Conservation (phyloP, 2,797 vertebrate species). For the Phataginus tetradactyla region DNA sequence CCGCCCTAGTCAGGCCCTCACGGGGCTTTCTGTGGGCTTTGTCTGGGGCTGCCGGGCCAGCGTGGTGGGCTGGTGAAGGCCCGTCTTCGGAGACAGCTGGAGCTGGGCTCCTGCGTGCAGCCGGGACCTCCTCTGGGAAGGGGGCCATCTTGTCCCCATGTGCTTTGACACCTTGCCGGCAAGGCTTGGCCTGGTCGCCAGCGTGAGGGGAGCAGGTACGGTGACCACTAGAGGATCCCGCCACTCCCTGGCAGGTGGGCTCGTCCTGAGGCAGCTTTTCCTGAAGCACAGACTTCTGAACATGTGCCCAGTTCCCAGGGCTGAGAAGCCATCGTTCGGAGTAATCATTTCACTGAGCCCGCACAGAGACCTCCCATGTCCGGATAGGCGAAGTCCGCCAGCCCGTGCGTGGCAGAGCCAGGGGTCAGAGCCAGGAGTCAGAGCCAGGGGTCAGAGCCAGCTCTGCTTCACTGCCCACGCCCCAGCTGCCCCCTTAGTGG, state of each 20-base stretch:
- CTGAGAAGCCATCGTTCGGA: rapidly evolving
- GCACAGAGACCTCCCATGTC: rapidly evolving
- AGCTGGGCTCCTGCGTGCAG: rapidly evolving
- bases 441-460: too few species aligned
- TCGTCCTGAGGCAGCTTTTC: not conserved
- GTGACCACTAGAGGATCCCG: not conserved
- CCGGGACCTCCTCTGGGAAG: not conserved
- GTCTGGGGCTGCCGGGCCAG: not conserved
- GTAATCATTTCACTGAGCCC: not conserved
- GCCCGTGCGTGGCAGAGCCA: not conserved
- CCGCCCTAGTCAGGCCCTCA: not conserved
- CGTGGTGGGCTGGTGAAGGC: not conserved
- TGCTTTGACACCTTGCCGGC: not conserved
- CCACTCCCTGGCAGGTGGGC: not conserved
- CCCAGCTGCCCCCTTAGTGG: not conserved
- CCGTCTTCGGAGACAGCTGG: too few species aligned
- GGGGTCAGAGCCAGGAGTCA: not conserved
- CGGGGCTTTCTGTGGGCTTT: not conserved
- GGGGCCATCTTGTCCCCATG: rapidly evolving
- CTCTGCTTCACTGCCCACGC: too few species aligned
- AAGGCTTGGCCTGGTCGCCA: not conserved
- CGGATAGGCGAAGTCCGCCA: not conserved
- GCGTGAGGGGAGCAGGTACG: rapidly evolving
- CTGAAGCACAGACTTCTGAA: rapidly evolving
- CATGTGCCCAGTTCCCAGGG: rapidly evolving